Evolutionary conservation across 2,113 vertebrate genomes (phyloP), one percentile per base, ranked within the genome.

Genomic region (Anarrhichthys ocellatus): DNA sequence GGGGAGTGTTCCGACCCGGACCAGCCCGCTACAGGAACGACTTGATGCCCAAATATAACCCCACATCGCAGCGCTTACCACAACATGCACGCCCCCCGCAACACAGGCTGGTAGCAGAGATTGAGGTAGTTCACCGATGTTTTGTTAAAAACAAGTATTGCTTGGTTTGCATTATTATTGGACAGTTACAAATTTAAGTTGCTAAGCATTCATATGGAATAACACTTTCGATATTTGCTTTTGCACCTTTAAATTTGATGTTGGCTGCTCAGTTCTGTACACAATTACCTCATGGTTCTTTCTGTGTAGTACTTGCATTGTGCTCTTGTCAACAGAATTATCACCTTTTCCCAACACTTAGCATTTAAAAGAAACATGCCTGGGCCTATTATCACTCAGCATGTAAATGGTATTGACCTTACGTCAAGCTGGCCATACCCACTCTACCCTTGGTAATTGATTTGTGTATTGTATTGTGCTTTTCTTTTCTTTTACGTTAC

Each of bases 41-140:
- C 94, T 92, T 93, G 90, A 92, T 92, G 92, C 93, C 89, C 80
- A 73, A 85, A 87, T 84, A 78, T 87, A 92, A 93, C 93, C 92
- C 69, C 74, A 27, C 67, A 78, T 83, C 20, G 0, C 78, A 76
- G 72, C 88, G 71, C 64, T 79, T 70, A 88, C 48, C 75, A 74
- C 65, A 81, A 82, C 82, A 88, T 64, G 70, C 82, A 76, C 9
- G n/a, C 61, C 44, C 59, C 59, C 40, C 46, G 54, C 34, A 59
- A 62, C 54, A 56, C 63, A 6, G 36, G 56, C 66, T 36, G 61
- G 7, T n/a, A 38, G 52, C 24, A 15, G 56, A 68, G 63, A 83
- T 82, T 48, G 59, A 73, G 29, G 62, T 59, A 40, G 18, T 74
- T 72, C 34, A 2, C 48, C 66, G 74, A 14, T 76, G 58, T 72